Conservation (phyloP, 2,888 invertebrate genomes). For the Tenthredo distinguenda region DNA sequence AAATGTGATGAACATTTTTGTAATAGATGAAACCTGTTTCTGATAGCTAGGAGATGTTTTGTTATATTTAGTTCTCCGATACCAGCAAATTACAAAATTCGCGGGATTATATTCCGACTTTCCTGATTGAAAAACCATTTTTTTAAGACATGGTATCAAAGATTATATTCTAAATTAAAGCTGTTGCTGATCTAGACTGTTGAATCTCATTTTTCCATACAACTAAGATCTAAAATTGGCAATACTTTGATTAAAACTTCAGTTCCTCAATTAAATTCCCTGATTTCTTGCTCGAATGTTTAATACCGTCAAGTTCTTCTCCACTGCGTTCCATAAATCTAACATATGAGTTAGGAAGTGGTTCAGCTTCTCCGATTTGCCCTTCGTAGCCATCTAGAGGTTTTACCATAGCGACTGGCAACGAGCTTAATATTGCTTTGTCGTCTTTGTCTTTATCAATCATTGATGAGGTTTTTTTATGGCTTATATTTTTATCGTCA, state of each 20-base stretch:
- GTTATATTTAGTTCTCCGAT: background rate
- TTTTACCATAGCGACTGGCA: constrained; percentile 73
- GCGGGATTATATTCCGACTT: background rate
- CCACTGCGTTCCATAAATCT: constrained; percentile 96
- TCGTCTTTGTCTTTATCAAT: constrained; percentile 74
- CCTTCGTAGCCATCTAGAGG: constrained; percentile 73
- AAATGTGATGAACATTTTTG: background rate
- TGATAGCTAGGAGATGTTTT: background rate
- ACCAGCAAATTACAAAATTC: background rate
- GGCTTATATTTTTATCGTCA: constrained; percentile 64
- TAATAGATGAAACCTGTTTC: no score
- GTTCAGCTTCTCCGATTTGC: constrained; percentile 85
- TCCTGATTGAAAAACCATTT: background rate
- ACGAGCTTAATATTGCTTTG: constrained; percentile 69
- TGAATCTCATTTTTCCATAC: background rate
- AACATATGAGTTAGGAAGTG: constrained; percentile 93
- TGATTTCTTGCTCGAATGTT: background rate
- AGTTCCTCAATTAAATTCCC: background rate
- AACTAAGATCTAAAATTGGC: background rate
- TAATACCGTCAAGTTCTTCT: constrained; percentile 94
- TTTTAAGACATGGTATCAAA: background rate
- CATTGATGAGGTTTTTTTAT: constrained; percentile 66
- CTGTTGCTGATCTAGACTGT: background rate
- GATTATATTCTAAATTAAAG: background rate
- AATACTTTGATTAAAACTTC: background rate